These are phyloP conservation scores for Eutrigla gurnardus DNA, from an alignment of 2,797 vertebrate genomes.

Conservation along the genomic window DNA sequence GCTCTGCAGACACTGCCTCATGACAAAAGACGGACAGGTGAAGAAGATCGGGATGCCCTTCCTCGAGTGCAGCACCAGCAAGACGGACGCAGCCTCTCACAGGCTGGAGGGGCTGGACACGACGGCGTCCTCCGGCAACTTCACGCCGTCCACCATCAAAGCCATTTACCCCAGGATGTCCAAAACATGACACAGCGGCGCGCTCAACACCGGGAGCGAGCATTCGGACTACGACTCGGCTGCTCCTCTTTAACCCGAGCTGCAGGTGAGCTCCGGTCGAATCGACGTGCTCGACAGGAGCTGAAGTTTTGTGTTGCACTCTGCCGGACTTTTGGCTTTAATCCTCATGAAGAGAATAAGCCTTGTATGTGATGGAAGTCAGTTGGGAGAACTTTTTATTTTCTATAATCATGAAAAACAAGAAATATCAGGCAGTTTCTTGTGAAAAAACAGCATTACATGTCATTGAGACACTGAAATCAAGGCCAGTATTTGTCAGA, in stretches of 20 bases:
- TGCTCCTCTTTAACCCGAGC: slow-evolving; percentile 1
- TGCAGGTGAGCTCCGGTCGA: neutral
- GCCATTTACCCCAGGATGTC: slow-evolving; percentile 77
- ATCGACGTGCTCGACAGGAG: neutral
- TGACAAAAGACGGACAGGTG: slow-evolving; percentile 82
- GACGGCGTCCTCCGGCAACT: slow-evolving; percentile 84
- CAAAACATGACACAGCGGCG: slow-evolving; percentile 71
- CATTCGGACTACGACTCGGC: slow-evolving; percentile 8
- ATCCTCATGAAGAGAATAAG: slow-evolving; percentile 24
- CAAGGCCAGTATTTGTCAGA: slow-evolving; percentile 51
- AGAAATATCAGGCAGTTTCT: neutral
- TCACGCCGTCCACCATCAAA: slow-evolving; percentile 81
- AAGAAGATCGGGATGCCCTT: slow-evolving; percentile 84
- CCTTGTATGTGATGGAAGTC: slow-evolving; percentile 16
- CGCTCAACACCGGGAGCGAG: slow-evolving; percentile 5
- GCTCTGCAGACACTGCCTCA: slow-evolving; percentile 82
- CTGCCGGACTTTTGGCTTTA: slow-evolving; percentile 29
- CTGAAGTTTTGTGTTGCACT: slow-evolving; percentile 44
- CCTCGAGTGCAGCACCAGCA: slow-evolving; percentile 89
- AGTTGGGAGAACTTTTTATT: slow-evolving; percentile 34
- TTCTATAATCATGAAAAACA: slow-evolving; percentile 1
- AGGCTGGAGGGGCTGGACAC: slow-evolving; percentile 85
- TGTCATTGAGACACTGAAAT: slow-evolving; percentile 24
- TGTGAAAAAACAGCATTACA: slow-evolving; percentile 24
- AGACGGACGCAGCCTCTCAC: slow-evolving; percentile 83